Conservation (phyloP, 1,140 invertebrate species). For the Sinonovacula constricta region DNA sequence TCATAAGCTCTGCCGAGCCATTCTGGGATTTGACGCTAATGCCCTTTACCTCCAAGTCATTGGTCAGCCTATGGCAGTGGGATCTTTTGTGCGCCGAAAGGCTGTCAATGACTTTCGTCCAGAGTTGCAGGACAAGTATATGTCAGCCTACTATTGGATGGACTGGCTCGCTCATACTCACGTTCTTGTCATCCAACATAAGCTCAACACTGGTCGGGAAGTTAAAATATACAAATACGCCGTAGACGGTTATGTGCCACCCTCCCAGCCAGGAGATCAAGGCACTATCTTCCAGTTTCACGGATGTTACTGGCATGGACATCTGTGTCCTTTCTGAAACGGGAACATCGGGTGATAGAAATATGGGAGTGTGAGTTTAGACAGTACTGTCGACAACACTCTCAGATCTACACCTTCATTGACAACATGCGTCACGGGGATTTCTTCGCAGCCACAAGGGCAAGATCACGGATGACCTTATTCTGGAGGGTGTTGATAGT, state of each 20-base stretch:
- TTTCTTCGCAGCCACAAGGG: not conserved
- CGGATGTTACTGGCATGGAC: no score
- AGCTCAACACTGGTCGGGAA: conserved; percentile 7
- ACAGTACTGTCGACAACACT: not conserved
- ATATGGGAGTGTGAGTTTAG: no score
- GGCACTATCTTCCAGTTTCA: no score
- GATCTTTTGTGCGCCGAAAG: conserved; percentile 34
- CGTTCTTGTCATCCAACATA: conserved; percentile 17
- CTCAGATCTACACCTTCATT: not conserved
- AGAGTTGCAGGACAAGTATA: conserved; percentile 26
- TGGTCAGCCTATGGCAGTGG: conserved; percentile 49
- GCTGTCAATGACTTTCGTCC: conserved; percentile 39
- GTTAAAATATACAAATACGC: conserved; percentile 4
- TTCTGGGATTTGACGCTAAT: conserved; percentile 52
- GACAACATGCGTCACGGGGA: conserved; percentile 1
- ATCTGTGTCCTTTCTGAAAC: no score
- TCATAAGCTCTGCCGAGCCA: conserved; percentile 20
- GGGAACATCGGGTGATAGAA: no score
- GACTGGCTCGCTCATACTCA: conserved; percentile 15
- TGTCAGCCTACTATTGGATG: conserved; percentile 39
- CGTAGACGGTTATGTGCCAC: conserved; percentile 26
- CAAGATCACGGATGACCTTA: conserved; percentile 18
- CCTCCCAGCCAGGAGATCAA: no score
- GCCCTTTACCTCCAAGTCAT: conserved; percentile 50
- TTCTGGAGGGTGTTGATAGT: conserved; percentile 15